Evolutionary conservation across 2,113 vertebrate species (phyloP).

Genomic region (Hemibagrus wyckioides): DNA sequence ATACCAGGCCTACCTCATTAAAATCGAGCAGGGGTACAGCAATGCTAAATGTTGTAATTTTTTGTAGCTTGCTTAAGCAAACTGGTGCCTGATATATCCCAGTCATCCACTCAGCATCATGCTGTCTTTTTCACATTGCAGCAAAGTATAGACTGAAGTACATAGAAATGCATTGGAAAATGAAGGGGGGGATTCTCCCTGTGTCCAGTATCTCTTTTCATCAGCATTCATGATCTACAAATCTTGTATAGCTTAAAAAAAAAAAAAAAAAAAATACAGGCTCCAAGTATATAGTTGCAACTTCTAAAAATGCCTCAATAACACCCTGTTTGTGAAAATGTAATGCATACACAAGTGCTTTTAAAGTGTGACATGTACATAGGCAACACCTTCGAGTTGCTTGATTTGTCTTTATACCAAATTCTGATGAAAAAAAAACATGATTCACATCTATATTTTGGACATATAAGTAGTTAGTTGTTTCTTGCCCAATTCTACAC

Average conservation of each 20-base stretch:
- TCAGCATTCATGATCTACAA: not conserved
- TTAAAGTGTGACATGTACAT: slow-evolving; percentile 15
- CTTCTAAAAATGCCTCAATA: not conserved
- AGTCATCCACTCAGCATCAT: not conserved
- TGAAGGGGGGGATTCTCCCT: not conserved
- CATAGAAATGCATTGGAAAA: not conserved
- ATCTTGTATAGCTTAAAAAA: not conserved
- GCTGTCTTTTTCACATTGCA: not conserved
- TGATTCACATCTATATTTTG: not conserved
- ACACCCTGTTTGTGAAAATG: not conserved
- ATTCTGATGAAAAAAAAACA: not conserved
- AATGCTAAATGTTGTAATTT: not conserved
- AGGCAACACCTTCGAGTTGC: not conserved
- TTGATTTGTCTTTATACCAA: not conserved
- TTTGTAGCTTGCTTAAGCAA: slow-evolving; percentile 6
- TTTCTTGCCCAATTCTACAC: not conserved
- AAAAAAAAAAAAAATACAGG: not conserved
- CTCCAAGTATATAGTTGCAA: not conserved
- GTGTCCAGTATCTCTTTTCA: not conserved
- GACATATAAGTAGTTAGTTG: not conserved
- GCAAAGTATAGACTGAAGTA: not conserved
- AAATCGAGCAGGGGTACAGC: not conserved
- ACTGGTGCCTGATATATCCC: slow-evolving; percentile 4
- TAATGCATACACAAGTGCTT: slow-evolving; percentile 39
- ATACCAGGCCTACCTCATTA: slow-evolving; percentile 10